Percentiles rank a stretch among this genome's conserved stretches.
These are phyloP conservation scores for Zele albiditarsus DNA, from an alignment of 2,888 invertebrate species.

Conservation along the genomic window DNA sequence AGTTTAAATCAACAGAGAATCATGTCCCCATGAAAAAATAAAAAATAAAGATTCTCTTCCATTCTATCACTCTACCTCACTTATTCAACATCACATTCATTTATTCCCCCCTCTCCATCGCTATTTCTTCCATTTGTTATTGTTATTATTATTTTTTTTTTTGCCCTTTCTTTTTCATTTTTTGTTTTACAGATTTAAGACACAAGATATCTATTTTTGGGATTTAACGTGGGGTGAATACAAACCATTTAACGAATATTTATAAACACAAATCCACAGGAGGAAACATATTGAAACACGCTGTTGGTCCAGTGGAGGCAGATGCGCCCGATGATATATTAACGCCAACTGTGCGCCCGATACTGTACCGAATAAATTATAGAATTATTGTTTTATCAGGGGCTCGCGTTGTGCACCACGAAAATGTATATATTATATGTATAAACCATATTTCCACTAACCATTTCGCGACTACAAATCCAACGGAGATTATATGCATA, in stretches of 20 bases:
- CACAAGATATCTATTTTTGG: slow-evolving; percentile 1
- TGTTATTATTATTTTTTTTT: too few relatives aligned
- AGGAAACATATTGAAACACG: slow-evolving; percentile 70
- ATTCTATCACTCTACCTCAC: too few relatives aligned
- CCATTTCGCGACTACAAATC: slow-evolving; percentile 28
- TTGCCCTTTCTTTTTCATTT: not conserved
- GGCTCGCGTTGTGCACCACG: slow-evolving; percentile 32
- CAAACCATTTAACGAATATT: slow-evolving; percentile 28
- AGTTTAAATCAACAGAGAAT: too few relatives aligned
- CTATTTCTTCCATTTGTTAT: too few relatives aligned
- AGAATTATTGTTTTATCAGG: slow-evolving; percentile 71
- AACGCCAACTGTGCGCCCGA: slow-evolving; percentile 71
- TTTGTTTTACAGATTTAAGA: not conserved
- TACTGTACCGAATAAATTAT: slow-evolving; percentile 70
- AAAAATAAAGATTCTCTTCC: too few relatives aligned
- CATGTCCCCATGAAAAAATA: too few relatives aligned
- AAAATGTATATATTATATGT: slow-evolving; percentile 31
- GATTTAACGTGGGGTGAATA: not conserved
- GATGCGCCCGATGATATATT: slow-evolving; percentile 73
- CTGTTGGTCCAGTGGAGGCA: slow-evolving; percentile 66
- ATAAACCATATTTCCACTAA: slow-evolving; percentile 27
- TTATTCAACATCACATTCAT: too few relatives aligned
- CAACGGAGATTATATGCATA: slow-evolving; percentile 19
- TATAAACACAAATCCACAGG: slow-evolving; percentile 23
- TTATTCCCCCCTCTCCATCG: too few relatives aligned